Evolutionary conservation across 2,888 invertebrate species (phyloP), one percentile per base, ranked within the genome.

Genomic region (Ophraella communa): DNA sequence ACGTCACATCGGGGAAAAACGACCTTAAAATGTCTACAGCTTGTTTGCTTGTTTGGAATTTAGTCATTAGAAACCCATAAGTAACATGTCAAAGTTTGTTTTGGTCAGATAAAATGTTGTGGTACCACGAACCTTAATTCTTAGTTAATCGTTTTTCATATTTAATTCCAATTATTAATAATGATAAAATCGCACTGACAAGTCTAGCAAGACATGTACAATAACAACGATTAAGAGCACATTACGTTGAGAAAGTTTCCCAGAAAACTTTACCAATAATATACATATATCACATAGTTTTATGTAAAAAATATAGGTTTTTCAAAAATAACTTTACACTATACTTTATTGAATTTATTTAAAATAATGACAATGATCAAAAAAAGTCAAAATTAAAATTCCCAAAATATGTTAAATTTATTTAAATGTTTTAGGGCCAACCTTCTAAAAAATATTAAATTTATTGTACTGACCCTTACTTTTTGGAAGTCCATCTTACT

Each of bases 201-300:
- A 7, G 39, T 39, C 14, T 4, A 39, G 14, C 14, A 39, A 17
- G 17, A 39, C 35, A 39, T 10, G 44, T 45, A 45, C 56, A 39
- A 39, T 45, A 44, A 45, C 44, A 30, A 45, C 56, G 30, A 56
- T 56, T 45, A 45, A 30, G 39, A 45, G 17, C 27, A 45, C 56
- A 21, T 56, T 56, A 45, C 30, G 11, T 14, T 1, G 39, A 14
- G 27, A 45, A 45, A 55, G 23, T 45, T 45, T 56, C 45, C 30
- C 11, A 10, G 8, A 30, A 30, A 30, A 30, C 30, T 30, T 30
- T 8, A 30, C 10, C 8, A 30, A 30, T 30, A 11, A 30, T n/a
- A n/a, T n/a, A n/a, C n/a, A n/a, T n/a, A n/a, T n/a, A n/a, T n/a
- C n/a, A n/a, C n/a, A n/a, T n/a, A n/a, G n/a, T n/a, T n/a, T n/a